phyloP scores from a whole-genome alignment of 2,888 invertebrate species.

The Subacronicta megacephala region DNA sequence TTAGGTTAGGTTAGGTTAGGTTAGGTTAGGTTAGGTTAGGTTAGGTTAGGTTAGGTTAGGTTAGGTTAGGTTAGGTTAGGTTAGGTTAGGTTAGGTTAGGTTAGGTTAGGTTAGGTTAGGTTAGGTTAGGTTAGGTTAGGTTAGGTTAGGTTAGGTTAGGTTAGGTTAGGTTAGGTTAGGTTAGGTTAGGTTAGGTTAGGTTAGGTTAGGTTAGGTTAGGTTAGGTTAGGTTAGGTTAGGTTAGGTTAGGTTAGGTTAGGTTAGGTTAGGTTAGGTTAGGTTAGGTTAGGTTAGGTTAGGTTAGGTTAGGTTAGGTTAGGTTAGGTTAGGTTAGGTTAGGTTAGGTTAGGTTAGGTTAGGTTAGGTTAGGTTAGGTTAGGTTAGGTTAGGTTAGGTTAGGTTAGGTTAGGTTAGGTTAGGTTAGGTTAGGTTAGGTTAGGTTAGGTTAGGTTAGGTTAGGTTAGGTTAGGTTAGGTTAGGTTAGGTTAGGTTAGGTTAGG shows the following conservation, averaged over 20 bases:
- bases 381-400: constrained; percentile 1
- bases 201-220: constrained; percentile 3
- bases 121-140: constrained; percentile 3
- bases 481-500: constrained; percentile 1
- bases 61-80: constrained; percentile 3
- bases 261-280: constrained; percentile 1
- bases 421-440: constrained; percentile 1
- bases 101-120: constrained; percentile 3
- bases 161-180: constrained; percentile 3
- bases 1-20: constrained; percentile 3
- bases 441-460: constrained; percentile 1
- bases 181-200: constrained; percentile 3
- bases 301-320: constrained; percentile 1
- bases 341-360: constrained; percentile 1
- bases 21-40: constrained; percentile 3
- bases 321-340: constrained; percentile 1
- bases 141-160: constrained; percentile 3
- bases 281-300: constrained; percentile 1
- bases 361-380: constrained; percentile 1
- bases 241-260: constrained; percentile 1
- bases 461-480: constrained; percentile 1
- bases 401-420: constrained; percentile 1
- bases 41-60: constrained; percentile 3
- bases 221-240: constrained; percentile 1
- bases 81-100: constrained; percentile 3